These are phyloP conservation scores for Laticauda colubrina DNA, from an alignment of 2,113 vertebrate genomes.

Conservation along the genomic window DNA sequence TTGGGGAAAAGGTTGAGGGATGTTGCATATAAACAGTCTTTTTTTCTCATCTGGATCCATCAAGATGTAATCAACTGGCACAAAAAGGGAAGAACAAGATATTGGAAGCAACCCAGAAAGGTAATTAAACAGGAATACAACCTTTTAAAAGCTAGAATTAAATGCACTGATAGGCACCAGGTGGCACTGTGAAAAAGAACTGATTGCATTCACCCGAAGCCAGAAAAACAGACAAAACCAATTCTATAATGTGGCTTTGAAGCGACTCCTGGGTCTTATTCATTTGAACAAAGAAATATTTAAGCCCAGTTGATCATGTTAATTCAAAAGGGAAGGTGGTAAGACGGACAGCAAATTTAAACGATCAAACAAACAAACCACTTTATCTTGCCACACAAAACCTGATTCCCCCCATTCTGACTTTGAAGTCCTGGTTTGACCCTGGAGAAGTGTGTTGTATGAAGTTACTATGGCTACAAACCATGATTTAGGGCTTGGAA, in stretches of 20 bases:
- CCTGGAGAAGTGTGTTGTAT: neutral
- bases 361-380: neutral
- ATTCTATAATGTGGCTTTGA: neutral
- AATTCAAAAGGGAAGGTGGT: neutral
- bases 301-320: neutral
- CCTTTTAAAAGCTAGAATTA: neutral
- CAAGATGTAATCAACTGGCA: slow-evolving; percentile 87
- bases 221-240: neutral
- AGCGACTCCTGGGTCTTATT: neutral
- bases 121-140: neutral
- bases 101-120: neutral
- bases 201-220: neutral
- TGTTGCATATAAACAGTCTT: slow-evolving; percentile 79
- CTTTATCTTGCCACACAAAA: neutral
- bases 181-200: neutral
- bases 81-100: neutral
- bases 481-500: neutral
- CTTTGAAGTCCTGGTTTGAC: neutral
- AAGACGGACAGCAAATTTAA: no score
- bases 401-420: neutral
- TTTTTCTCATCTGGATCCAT: slow-evolving; percentile 79
- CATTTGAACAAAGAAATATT: neutral
- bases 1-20: slow-evolving; percentile 74
- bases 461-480: neutral
- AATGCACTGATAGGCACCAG: neutral